Evolutionary conservation across 2,113 vertebrate species (phyloP).

Genomic region (Aix galericulata): DNA sequence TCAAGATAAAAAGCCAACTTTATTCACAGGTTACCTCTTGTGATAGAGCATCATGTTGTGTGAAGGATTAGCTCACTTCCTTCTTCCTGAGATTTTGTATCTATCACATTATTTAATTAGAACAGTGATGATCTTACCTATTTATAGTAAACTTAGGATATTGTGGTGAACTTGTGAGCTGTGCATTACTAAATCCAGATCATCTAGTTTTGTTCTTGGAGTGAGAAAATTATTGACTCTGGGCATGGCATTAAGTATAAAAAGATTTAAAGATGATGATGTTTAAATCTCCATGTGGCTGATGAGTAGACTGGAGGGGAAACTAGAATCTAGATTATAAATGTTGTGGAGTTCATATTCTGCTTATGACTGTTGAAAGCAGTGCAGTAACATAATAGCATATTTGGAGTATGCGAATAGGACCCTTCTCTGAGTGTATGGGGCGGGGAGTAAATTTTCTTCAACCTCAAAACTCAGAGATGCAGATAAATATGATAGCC

Average conservation of each 20-base stretch:
- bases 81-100: background rate
- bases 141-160: background rate
- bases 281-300: background rate
- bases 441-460: background rate
- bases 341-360: background rate
- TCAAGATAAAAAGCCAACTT: background rate
- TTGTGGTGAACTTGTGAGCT: rapidly evolving
- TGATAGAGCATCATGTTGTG: background rate
- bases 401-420: background rate
- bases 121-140: background rate
- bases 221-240: background rate
- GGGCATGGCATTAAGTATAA: background rate
- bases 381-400: background rate
- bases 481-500: rapidly evolving
- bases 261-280: background rate
- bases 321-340: background rate
- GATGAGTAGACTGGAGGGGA: background rate
- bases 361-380: background rate
- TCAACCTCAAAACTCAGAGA: background rate
- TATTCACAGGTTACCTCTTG: background rate
- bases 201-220: background rate
- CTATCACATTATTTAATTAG: background rate
- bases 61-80: rapidly evolving
- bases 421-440: background rate
- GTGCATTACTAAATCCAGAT: background rate